Evolutionary conservation across 2,888 invertebrate species (phyloP).

Genomic region (Temnothorax rugatulus): DNA sequence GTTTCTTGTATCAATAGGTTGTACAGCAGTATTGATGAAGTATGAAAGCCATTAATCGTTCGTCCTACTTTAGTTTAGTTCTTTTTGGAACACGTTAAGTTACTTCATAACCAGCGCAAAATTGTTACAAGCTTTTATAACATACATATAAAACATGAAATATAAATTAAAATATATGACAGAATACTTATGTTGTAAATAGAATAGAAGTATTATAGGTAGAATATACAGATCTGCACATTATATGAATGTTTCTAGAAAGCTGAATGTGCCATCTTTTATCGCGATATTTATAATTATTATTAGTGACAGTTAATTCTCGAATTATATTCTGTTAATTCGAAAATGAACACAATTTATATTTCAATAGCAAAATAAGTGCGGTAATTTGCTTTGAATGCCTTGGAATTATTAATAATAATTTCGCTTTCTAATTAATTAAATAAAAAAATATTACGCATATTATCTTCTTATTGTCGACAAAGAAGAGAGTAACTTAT

Average conservation of each 20-base stretch:
- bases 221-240: background rate
- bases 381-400: background rate
- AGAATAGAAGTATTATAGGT: background rate
- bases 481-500: background rate
- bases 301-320: background rate
- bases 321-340: background rate
- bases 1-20: background rate
- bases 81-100: constrained; percentile 31
- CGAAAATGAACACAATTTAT: background rate
- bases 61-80: constrained; percentile 38
- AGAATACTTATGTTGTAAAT: background rate
- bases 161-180: constrained; percentile 3
- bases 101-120: background rate
- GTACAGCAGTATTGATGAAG: constrained; percentile 17
- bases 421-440: background rate
- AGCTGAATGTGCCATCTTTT: background rate
- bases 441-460: background rate
- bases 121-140: constrained; percentile 18
- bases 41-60: constrained; percentile 36
- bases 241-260: background rate
- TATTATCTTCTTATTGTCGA: background rate
- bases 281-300: background rate
- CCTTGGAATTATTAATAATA: constrained; percentile 1
- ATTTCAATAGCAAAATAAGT: background rate
- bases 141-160: background rate